A percentile compares a stretch with the other conserved stretches of the same genome.
These are phyloP conservation scores for Melinopterus prodromus DNA, from an alignment of 2,888 invertebrate species.

Conservation along the genomic window DNA sequence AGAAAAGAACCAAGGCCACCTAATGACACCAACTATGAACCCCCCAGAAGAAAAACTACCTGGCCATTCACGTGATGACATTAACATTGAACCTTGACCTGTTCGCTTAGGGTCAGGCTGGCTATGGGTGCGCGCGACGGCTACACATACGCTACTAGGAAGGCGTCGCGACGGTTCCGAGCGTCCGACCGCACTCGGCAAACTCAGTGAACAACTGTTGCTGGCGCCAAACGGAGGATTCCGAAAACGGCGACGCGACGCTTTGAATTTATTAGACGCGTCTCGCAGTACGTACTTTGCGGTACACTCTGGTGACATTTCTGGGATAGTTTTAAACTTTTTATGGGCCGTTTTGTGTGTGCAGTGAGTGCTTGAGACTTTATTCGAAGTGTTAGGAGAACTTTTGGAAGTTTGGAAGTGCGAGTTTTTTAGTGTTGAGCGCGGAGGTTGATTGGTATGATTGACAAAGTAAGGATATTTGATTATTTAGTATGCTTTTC, in stretches of 20 bases:
- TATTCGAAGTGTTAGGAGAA: neutral
- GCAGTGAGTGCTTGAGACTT: neutral
- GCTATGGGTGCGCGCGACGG: slow-evolving; percentile 60
- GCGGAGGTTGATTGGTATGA: neutral
- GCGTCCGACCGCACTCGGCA: slow-evolving; percentile 45
- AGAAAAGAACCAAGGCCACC: neutral
- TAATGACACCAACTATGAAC: slow-evolving; percentile 14
- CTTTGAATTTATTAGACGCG: slow-evolving; percentile 1
- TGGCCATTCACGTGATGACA: slow-evolving; percentile 50
- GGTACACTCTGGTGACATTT: neutral
- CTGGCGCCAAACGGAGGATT: slow-evolving; percentile 42
- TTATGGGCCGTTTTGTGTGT: neutral
- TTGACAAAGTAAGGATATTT: neutral
- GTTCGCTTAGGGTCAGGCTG: slow-evolving; percentile 50
- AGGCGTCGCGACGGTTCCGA: slow-evolving; percentile 48
- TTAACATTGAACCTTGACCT: slow-evolving; percentile 58
- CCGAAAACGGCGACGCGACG: neutral
- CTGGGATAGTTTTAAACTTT: neutral
- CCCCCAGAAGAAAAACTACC: slow-evolving; percentile 13
- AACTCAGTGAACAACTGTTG: slow-evolving; percentile 55
- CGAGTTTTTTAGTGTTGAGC: neutral
- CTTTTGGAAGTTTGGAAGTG: neutral
- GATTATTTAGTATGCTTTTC: neutral
- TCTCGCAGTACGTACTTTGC: slow-evolving; percentile 16
- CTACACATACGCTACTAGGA: slow-evolving; percentile 62